Evolutionary conservation across 1,140 invertebrate genomes (phyloP), one percentile per base, ranked within the genome.

Genomic region (Brachionus manjavacas): DNA sequence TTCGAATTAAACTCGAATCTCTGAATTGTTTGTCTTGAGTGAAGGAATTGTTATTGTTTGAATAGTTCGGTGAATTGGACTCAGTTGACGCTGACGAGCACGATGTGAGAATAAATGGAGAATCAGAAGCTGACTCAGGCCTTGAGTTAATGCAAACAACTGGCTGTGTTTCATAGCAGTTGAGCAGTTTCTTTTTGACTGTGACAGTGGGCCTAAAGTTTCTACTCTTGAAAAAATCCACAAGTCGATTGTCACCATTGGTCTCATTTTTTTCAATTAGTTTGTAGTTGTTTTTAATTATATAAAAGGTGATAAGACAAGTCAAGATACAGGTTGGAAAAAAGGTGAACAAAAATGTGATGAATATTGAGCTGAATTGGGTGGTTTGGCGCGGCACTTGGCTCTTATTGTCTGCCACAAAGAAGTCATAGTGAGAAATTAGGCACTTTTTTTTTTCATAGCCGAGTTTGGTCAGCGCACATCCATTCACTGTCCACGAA

Each of bases 51-150:
- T 41, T 72, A 9, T 72, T 41, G 16, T 72, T 41, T 20, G 39
- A 41, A 41, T 41, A 72, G 46, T 76, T 76, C 41, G 72, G 72
- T 23, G 72, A 76, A 76, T 76, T 76, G 23, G 72, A 76, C 11
- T 76, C 16, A 28, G 72, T 49, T 4, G 39, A 46, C 1, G 20
- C 7, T 41, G 70, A 74, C 6, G 31, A 74, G 9, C 41, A 76
- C 12, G 72, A 46, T 12, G 72, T 76, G 12, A 49, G 23, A 25
- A 52, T 49, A 25, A 76, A 76, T 12, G 39, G 72, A 23, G 72
- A 76, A 23, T 76, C 23, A 12, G 72, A 46, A 16, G 68, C 9
- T 11, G 68, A 72, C 7, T 52, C 72, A 11, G 72, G 41, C 25
- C 41, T 49, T 14, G 39, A 49, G 25, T 49, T 14, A 12, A 46